Percentiles rank a stretch among this genome's conserved stretches.
Conservation (phyloP, 2,113 vertebrate genomes). For the Amphilophus citrinellus region DNA sequence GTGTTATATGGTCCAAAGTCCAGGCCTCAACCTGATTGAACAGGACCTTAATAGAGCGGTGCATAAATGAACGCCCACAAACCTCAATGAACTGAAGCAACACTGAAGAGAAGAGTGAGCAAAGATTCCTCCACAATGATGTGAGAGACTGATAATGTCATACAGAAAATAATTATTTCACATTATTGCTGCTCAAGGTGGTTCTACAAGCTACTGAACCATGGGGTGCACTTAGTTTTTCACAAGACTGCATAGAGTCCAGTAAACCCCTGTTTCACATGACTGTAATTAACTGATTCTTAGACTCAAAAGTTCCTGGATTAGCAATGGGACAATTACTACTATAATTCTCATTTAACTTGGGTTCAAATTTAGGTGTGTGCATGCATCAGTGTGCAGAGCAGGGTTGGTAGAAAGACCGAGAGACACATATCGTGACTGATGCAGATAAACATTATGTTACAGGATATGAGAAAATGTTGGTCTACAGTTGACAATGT, state of each 20-base stretch:
- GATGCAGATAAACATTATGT: background rate
- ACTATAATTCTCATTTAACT: background rate
- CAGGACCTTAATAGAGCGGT: background rate
- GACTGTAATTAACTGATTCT: constrained; percentile 3
- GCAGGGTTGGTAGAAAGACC: background rate
- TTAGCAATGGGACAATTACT: constrained; percentile 3
- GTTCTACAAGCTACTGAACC: background rate
- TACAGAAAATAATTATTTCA: too few species aligned
- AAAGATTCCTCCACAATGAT: background rate
- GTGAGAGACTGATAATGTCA: background rate
- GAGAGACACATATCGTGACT: constrained; percentile 6
- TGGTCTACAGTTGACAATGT: constrained; percentile 21
- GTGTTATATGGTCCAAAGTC: too few species aligned
- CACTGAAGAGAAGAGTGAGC: background rate
- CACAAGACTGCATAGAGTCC: background rate
- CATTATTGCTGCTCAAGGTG: too few species aligned
- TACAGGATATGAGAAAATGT: constrained; percentile 13
- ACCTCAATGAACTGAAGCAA: background rate
- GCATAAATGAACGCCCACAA: background rate
- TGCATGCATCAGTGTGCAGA: background rate
- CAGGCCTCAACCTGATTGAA: too few species aligned
- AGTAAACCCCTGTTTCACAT: background rate
- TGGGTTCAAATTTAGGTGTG: background rate
- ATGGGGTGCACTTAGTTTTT: background rate
- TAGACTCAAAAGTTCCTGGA: constrained; percentile 9